phyloP scores from a whole-genome alignment of 1,140 invertebrate species.

The Drosophila gunungcola region DNA sequence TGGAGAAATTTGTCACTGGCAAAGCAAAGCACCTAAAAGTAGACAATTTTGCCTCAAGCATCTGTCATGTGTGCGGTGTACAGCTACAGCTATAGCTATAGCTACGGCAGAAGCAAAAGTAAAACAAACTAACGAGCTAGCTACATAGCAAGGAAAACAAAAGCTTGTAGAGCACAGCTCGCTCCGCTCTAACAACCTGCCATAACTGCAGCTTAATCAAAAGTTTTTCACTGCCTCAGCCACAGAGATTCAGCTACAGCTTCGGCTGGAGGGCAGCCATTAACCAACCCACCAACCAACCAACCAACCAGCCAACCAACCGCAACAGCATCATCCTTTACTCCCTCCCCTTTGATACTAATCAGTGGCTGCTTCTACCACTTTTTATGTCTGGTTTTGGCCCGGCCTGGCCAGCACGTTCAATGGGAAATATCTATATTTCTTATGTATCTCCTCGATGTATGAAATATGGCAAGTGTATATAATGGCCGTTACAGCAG shows the following conservation, averaged over 20 bases:
- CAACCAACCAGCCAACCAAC: slow-evolving; percentile 36
- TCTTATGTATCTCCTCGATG: slow-evolving; percentile 57
- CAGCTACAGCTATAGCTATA: background rate
- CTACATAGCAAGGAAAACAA: slow-evolving; percentile 69
- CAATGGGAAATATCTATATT: slow-evolving; percentile 48
- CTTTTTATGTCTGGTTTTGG: slow-evolving; percentile 60
- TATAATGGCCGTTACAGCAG: slow-evolving; percentile 46
- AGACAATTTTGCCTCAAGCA: slow-evolving; percentile 62
- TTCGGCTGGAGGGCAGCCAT: slow-evolving; percentile 53
- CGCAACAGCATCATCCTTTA: slow-evolving; percentile 43
- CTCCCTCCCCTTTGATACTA: slow-evolving; percentile 67
- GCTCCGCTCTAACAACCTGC: slow-evolving; percentile 65
- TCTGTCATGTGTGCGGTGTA: slow-evolving; percentile 21
- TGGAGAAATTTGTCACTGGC: slow-evolving; percentile 73
- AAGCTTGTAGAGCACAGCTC: slow-evolving; percentile 60
- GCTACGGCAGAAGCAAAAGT: slow-evolving; percentile 8
- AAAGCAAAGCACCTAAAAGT: slow-evolving; percentile 51
- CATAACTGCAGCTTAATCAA: slow-evolving; percentile 84
- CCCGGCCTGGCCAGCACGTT: slow-evolving; percentile 18
- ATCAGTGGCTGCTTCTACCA: slow-evolving; percentile 67
- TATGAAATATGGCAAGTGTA: slow-evolving; percentile 75
- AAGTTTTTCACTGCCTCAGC: slow-evolving; percentile 72
- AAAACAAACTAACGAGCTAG: slow-evolving; percentile 81
- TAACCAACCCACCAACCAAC: slow-evolving; percentile 27
- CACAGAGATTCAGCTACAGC: slow-evolving; percentile 15